Conservation (phyloP, 2,888 invertebrate genomes). For the Priocnemis perturbator region DNA sequence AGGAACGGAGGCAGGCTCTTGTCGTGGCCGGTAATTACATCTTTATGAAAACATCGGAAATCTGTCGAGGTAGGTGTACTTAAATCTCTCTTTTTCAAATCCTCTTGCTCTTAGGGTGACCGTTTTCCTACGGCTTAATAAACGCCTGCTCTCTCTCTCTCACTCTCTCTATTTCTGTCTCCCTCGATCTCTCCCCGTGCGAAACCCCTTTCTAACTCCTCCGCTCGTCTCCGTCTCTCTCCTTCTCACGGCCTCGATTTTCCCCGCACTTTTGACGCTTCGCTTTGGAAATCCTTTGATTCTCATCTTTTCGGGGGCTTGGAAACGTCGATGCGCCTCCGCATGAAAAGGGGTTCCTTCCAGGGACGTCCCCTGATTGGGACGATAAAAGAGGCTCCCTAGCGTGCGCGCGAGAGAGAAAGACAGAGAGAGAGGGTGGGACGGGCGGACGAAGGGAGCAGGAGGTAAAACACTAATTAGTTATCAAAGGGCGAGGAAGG, state of each 20-base stretch:
- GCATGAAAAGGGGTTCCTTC: conserved; percentile 68
- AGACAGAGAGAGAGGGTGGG: conserved; percentile 68
- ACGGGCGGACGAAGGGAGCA: conserved; percentile 65
- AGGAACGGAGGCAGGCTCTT: too few species aligned
- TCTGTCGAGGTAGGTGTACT: not conserved
- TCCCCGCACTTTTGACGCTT: conserved; percentile 69
- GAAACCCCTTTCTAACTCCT: not conserved
- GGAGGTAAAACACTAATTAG: conserved; percentile 78
- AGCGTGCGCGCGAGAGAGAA: too few species aligned
- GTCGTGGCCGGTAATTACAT: too few species aligned
- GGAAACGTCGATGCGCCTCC: conserved; percentile 66
- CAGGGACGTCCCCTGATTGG: conserved; percentile 69
- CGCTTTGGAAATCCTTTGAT: conserved; percentile 73
- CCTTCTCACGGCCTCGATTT: conserved; percentile 17
- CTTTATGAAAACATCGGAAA: too few species aligned
- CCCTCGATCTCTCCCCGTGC: conserved; percentile 27
- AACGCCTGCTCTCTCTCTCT: conserved; percentile 27
- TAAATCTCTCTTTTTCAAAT: not conserved
- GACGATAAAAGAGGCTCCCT: conserved; percentile 69
- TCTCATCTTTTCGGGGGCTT: conserved; percentile 70
- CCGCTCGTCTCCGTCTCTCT: conserved; percentile 12
- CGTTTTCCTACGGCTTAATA: conserved; percentile 50
- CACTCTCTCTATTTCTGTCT: conserved; percentile 11
- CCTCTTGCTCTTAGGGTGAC: conserved; percentile 8
- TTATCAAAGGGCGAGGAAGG: conserved; percentile 78